Evolutionary conservation across 2,888 invertebrate genomes (phyloP).

Genomic region (Drosophila paracracens): DNA sequence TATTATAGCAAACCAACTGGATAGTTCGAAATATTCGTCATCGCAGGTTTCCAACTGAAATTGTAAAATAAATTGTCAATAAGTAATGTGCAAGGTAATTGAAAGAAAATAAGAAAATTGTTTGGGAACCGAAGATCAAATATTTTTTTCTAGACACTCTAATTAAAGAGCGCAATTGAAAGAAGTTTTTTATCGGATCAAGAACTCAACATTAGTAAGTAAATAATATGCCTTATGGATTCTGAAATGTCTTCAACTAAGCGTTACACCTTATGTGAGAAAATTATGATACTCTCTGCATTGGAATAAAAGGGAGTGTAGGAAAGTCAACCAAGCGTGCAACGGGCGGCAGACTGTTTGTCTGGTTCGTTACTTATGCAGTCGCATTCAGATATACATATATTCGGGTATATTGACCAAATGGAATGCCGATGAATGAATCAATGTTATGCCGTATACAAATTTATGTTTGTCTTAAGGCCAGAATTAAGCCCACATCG

Average conservation of each 20-base stretch:
- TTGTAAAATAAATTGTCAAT: background rate
- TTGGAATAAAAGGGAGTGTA: background rate
- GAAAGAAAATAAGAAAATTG: background rate
- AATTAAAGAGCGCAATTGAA: background rate
- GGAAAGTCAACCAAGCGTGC: slow-evolving; percentile 3
- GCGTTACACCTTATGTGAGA: background rate
- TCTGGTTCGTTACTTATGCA: slow-evolving; percentile 28
- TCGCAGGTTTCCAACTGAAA: slow-evolving; percentile 15
- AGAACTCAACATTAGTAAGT: background rate
- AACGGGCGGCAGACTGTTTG: slow-evolving; percentile 40
- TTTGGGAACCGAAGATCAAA: background rate
- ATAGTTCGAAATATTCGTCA: too few relatives aligned
- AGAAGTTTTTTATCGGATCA: background rate
- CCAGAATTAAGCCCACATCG: slow-evolving; percentile 67
- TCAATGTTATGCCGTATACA: slow-evolving; percentile 66
- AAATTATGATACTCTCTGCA: slow-evolving; percentile 4
- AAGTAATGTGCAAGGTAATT: background rate
- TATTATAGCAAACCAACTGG: slow-evolving; percentile 36
- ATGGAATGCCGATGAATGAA: slow-evolving; percentile 69
- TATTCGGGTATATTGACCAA: slow-evolving; percentile 32
- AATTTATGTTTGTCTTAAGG: slow-evolving; percentile 66
- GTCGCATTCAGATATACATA: slow-evolving; percentile 2
- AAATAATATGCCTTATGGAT: background rate
- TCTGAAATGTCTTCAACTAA: background rate
- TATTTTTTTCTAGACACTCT: background rate